Evolutionary conservation across 2,888 invertebrate species (phyloP), one percentile per base, ranked within the genome.

Genomic region (Nemurella pictetii): DNA sequence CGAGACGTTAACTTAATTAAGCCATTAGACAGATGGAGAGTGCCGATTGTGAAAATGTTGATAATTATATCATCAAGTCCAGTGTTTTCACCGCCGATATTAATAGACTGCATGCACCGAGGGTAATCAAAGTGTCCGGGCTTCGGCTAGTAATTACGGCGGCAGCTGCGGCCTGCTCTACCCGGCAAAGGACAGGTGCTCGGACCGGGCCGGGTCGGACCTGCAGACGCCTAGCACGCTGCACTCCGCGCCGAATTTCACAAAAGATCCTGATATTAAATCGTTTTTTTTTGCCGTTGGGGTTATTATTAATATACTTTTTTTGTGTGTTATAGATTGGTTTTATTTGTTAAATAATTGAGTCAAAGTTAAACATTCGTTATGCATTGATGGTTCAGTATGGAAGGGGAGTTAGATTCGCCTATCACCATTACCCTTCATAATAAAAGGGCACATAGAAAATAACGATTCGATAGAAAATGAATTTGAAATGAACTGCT

Each of bases 101-200:
- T 55, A 55, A 55, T 55, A 55, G 55, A 55, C 27, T 75, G 75
- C 27, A n/a, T 78, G 78, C n/a, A 78, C 28, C 29, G 30, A 12
- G 28, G 75, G 78, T 78, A 78, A 78, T 78, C 78, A 78, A 27
- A 78, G 78, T 30, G 78, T 28, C 78, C 78, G 78, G n/a, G 28
- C 9, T 7, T 7, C 75, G 26, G 27, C 75, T 26, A 75, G 28
- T 75, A 75, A 75, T 75, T 75, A 75, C n/a, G 55, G 1, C 75
- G 78, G 30, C 78, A 78, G 78, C 78, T 30, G 78, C 29, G 26
- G 12, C n/a, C 28, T 15, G 25, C 15, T 9, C n/a, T n/a, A 15
- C 29, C 28, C 29, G 78, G 78, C 9, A n/a, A n/a, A n/a, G n/a
- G 78, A 78, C 78, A 78, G 78, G 78, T 78, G 78, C 9, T 25